phyloP scores from a whole-genome alignment of 2,888 invertebrate species.

The Drosophila cracens region DNA sequence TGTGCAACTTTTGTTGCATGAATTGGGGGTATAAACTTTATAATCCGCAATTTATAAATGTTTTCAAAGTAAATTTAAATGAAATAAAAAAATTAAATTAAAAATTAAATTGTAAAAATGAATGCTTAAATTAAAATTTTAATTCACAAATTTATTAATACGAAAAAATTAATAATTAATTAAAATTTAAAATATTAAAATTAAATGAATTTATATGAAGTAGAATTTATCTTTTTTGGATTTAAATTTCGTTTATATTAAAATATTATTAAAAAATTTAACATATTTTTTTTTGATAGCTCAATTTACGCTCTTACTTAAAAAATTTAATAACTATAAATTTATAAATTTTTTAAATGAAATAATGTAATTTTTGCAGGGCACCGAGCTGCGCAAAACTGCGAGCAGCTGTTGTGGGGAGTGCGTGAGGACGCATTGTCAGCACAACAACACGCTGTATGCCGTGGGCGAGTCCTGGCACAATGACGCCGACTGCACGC shows the following conservation, averaged over 20 bases:
- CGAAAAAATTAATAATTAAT: background rate
- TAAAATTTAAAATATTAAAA: background rate
- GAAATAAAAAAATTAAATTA: background rate
- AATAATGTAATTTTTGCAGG: constrained; percentile 63
- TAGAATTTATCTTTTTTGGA: background rate
- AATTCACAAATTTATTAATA: background rate
- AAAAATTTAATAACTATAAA: background rate
- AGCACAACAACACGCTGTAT: constrained; percentile 77
- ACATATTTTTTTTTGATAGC: background rate
- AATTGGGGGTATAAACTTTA: background rate
- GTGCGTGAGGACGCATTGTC: constrained; percentile 83
- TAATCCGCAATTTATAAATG: background rate
- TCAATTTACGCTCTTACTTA: background rate
- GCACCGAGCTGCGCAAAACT: constrained; percentile 75
- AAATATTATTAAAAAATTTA: background rate
- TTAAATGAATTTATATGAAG: background rate
- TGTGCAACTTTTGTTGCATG: background rate
- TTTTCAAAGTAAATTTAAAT: background rate
- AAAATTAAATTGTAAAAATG: background rate
- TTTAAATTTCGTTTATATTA: background rate
- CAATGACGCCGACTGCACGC: constrained; percentile 80
- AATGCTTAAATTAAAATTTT: background rate
- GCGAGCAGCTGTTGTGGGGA: constrained; percentile 83
- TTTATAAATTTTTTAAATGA: too few relatives aligned
- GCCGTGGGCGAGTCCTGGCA: constrained; percentile 83